Conservation (phyloP, 2,797 vertebrate species). For the Melanotaenia maccullochi region DNA sequence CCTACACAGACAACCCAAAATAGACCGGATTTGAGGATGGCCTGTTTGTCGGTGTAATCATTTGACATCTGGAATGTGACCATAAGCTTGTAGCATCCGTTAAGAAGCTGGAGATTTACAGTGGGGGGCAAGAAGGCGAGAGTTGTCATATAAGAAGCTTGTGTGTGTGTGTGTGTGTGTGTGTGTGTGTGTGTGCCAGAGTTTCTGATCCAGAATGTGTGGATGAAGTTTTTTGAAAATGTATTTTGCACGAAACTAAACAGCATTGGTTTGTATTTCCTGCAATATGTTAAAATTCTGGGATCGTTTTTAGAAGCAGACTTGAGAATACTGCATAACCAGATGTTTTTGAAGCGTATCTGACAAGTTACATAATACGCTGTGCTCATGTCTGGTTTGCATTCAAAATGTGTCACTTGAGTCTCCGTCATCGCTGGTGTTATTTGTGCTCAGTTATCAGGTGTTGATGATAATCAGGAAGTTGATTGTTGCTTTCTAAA, state of each 20-base stretch:
- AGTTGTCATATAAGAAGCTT: constrained; percentile 68
- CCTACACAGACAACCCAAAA: constrained; percentile 37
- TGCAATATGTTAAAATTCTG: not conserved
- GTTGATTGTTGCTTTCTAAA: not conserved
- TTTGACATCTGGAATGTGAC: constrained; percentile 73
- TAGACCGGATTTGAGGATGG: constrained; percentile 46
- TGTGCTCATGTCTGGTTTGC: not conserved
- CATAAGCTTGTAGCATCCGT: constrained; percentile 68
- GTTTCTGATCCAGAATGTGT: constrained; percentile 17
- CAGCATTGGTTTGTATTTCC: not conserved
- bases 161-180: constrained; percentile 10
- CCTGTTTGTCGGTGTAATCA: constrained; percentile 57
- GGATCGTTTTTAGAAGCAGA: not conserved
- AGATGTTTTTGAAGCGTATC: not conserved
- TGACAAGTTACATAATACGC: not conserved
- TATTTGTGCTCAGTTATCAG: not conserved
- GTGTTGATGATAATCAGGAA: not conserved
- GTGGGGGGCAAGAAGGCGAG: constrained; percentile 50
- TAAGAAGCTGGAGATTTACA: constrained; percentile 74
- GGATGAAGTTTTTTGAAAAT: constrained; percentile 17
- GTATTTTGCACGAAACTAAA: not conserved
- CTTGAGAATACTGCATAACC: not conserved
- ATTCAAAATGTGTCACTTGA: not conserved
- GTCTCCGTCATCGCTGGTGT: not conserved
- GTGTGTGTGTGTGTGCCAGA: constrained; percentile 36